Conservation (phyloP, 2,113 vertebrate species). For the Caretta caretta region DNA sequence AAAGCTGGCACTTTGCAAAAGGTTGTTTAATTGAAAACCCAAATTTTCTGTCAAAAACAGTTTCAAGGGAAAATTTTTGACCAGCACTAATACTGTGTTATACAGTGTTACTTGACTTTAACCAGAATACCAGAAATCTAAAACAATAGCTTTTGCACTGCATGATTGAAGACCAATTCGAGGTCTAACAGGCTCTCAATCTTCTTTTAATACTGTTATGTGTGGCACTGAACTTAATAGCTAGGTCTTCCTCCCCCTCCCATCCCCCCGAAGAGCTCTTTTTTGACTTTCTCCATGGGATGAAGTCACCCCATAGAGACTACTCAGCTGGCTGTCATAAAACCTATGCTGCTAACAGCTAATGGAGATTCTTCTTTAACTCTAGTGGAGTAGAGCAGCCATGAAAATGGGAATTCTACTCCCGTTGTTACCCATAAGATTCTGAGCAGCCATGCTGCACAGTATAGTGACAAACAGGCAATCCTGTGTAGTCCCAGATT, state of each 20-base stretch:
- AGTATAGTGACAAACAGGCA: background rate
- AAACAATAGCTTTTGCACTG: background rate
- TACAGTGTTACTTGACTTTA: background rate
- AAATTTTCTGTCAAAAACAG: background rate
- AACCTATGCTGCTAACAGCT: background rate
- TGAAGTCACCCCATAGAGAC: background rate
- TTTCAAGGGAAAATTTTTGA: background rate
- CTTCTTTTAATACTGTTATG: background rate
- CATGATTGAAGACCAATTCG: too few relatives aligned
- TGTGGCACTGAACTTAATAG: background rate
- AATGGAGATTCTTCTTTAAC: background rate
- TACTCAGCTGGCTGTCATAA: too few relatives aligned
- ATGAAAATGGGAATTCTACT: background rate
- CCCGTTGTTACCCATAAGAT: background rate
- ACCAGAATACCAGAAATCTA: background rate
- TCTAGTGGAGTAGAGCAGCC: too few relatives aligned
- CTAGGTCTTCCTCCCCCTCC: background rate
- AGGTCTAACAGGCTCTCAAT: background rate
- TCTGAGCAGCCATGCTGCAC: background rate
- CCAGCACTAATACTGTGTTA: background rate
- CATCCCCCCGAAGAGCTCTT: background rate
- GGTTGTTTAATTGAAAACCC: background rate
- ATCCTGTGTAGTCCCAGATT: background rate
- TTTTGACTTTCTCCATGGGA: background rate
- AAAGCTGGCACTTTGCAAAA: background rate